These are phyloP conservation scores for Chrysina gloriosa DNA, from an alignment of 2,888 invertebrate genomes.

Conservation along the genomic window DNA sequence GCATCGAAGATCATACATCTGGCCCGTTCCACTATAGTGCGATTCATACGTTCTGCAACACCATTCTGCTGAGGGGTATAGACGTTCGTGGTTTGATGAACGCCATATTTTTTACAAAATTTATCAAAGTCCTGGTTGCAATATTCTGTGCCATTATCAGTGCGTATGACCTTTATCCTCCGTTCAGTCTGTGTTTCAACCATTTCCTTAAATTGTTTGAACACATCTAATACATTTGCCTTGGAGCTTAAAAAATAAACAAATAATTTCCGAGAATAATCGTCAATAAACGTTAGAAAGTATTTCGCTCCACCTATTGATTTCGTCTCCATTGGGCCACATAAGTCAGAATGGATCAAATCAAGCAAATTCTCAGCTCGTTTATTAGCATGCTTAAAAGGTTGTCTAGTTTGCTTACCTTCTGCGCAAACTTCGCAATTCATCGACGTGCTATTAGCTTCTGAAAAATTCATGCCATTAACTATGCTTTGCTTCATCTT, in stretches of 20 bases:
- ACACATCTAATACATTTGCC: conserved; percentile 50
- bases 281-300: conserved; percentile 59
- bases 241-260: conserved; percentile 57
- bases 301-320: conserved; percentile 56
- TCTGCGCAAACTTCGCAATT: conserved; percentile 4
- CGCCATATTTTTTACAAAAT: neutral
- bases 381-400: neutral
- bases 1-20: no score
- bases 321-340: conserved; percentile 55
- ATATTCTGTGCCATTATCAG: conserved; percentile 50
- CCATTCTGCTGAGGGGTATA: neutral
- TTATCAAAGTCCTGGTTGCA: neutral
- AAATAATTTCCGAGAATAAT: conserved; percentile 43
- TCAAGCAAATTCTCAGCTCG: conserved; percentile 48
- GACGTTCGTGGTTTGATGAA: neutral
- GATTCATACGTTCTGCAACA: neutral
- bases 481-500: neutral
- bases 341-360: conserved; percentile 56
- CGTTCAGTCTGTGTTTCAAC: conserved; percentile 49
- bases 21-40: no score
- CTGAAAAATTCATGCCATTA: neutral
- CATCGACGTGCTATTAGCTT: neutral
- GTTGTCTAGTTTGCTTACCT: conserved; percentile 4
- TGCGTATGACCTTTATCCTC: conserved; percentile 46
- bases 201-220: conserved; percentile 48